Conservation (phyloP, 2,113 vertebrate genomes). For the Podarcis raffonei region DNA sequence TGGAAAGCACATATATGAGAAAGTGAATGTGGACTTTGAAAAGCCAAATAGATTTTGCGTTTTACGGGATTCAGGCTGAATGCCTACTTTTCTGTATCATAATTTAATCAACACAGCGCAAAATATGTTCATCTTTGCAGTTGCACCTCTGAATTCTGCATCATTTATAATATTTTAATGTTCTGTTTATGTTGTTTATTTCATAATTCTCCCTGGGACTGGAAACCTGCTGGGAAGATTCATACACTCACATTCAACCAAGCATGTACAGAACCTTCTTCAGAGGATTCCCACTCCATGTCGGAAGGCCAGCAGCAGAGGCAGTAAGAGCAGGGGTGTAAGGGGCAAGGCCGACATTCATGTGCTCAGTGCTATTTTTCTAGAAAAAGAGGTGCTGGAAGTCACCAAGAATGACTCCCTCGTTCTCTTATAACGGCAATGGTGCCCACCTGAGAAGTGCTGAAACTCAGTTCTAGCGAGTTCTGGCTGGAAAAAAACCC, state of each 20-base stretch:
- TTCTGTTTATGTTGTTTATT: background rate
- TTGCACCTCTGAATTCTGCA: background rate
- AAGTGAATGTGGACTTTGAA: background rate
- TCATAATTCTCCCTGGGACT: background rate
- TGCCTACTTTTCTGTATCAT: background rate
- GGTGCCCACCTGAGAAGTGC: too few species aligned
- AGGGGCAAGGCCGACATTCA: too few species aligned
- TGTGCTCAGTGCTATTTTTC: background rate
- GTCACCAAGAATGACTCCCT: too few species aligned
- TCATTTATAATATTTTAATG: too few species aligned
- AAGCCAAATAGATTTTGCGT: background rate
- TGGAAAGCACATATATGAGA: background rate
- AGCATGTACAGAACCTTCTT: background rate
- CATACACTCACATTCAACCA: background rate
- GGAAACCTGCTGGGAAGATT: background rate
- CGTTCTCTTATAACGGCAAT: too few species aligned
- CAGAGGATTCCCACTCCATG: background rate
- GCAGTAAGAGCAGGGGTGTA: too few species aligned
- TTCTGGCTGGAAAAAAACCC: too few species aligned
- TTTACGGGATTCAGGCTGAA: background rate
- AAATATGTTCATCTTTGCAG: background rate
- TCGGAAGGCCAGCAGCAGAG: background rate
- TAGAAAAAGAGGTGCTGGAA: too few species aligned
- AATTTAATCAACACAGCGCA: background rate
- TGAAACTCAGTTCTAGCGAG: too few species aligned